Base-by-base conservation (phyloP, 2,888 invertebrate genomes). In the Marasmarcha lunaedactyla region DNA sequence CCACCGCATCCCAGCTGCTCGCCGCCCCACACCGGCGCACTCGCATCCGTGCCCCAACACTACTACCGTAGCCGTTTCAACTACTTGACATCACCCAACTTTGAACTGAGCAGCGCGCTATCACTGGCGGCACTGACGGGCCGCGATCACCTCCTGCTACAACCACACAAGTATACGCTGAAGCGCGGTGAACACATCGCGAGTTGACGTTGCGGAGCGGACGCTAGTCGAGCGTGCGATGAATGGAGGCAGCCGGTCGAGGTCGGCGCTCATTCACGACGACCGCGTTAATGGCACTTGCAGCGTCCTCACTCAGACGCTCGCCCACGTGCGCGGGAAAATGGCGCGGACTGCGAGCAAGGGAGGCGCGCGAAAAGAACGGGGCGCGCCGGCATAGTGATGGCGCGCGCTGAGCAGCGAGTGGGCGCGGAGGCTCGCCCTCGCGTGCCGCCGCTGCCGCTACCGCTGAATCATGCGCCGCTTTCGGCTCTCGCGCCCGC, bases 241-340 rank as follows among this genome's bases (percentile, higher is more conserved):
- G 73, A 70, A 72, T 72, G 72, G 71, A 66, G 71, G 71, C 66
- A 70, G 71, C 71, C 72, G 74, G 64, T 67, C 71, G 76, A 73
- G 72, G 72, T 73, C 72, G 74, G 69, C 70, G 64, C 73, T 81
- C 81, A 81, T 83, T 79, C 81, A 83, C 79, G 78, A 71, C 78
- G 71, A 63, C 63, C 64, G 71, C 62, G 70, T 71, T 79, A 79
- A 78, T 83, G 79, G 78, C 74, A 71, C 58, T 66, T 61, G 65
- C 63, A 63, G 70, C 69, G 79, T 70, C 73, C 70, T 73, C 71
- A 66, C 49, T 64, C 55, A 57, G 64, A 59, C 62, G 64, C 54
- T 71, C 79, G 79, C 81, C 81, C 79, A 79, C 81, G 78, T 81
- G 81, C 81, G 81, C 81, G 73, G 58, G 78, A 70, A 79, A 79